Evolutionary conservation across 2,797 vertebrate species (phyloP), one percentile per base, ranked within the genome.

Genomic region (Fistularia tabacaria): DNA sequence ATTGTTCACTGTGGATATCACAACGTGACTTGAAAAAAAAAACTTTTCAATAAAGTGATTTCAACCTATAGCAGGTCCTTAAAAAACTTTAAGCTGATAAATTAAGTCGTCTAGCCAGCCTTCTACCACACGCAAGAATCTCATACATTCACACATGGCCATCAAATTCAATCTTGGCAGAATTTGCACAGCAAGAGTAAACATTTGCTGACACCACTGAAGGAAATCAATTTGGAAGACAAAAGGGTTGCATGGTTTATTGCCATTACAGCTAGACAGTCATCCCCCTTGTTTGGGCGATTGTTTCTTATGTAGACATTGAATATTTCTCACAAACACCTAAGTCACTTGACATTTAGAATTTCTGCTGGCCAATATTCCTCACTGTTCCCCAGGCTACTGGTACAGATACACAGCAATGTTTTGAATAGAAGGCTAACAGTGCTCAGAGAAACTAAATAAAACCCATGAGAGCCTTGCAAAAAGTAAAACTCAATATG

Each of bases 341-440:
- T 69, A 38, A 69, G 69, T 73, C 72, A 66, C 49, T 78, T 74
- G 64, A 71, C 69, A 71, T 79, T 74, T 62, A 38, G 62, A 61
- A 55, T 61, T 76, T 51, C 36, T 14, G 56, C n/a, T 6, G 36
- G 45, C 61, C 14, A 1, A 13, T 7, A 50, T 25, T 63, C 41
- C 54, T 46, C 52, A 42, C 51, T 67, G 62, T 61, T 41, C 46
- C 46, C 9, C 14, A 14, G 11, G 9, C 13, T 8, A 0, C 48
- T 41, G 50, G 13, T 53, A 50, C 59, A 7, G 13, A 59, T 54
- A 38, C 1, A 1, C 14, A 42, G 50, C 25, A 37, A 46, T 44
- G 40, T 54, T 47, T 47, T 8, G 13, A 45, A 41, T 44, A 6
- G 15, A 64, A 60, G 40, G 59, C 38, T n/a, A 0, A 57, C n/a